Base-by-base conservation (phyloP, 2,797 vertebrate species). In the Chanos chanos region DNA sequence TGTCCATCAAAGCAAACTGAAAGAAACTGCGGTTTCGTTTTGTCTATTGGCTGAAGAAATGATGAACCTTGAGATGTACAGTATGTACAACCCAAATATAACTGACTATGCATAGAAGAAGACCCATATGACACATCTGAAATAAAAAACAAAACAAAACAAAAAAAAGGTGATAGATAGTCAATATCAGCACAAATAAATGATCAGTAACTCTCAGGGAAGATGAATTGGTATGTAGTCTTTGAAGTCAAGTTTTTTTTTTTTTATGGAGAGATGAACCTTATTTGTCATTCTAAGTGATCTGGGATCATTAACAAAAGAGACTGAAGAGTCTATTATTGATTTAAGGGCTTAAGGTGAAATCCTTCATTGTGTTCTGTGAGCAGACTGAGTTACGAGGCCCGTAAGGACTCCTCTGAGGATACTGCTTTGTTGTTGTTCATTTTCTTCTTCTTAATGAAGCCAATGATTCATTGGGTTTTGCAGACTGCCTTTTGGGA, bases 401-500 rank as follows among this genome's bases (percentile, higher is more conserved):
- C n/a, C n/a, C 39, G 37, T 10, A 19, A 33, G 52, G 36, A n/a
- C 57, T 45, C 49, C 13, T 58, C 27, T 36, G 19, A 24, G 49
- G 30, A 33, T 31, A 25, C 5, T n/a, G 19, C n/a, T 37, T 21
- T 7, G 22, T 44, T 18, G 4, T 4, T 36, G 37, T 18, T 25
- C 66, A 33, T 44, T 73, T 52, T 66, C 67, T 64, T 70, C 2
- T 5, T 74, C 58, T 64, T 79, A 83, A 86, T 78, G 64, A 65
- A 63, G 72, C 28, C 30, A 76, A 71, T 66, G 72, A 82, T 83
- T 72, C 52, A 52, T 5, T 50, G 52, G 49, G 54, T 64, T 45
- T 79, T 65, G 18, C 51, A 56, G 45, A 15, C 70, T 66, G 50
- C 71, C 61, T 71, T 65, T 40, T 36, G 41, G 27, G 33, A 18